A percentile compares a stretch with the other conserved stretches of the same genome.
These are phyloP conservation scores for Orientallactaga sibirica DNA, from an alignment of 2,797 vertebrate species.

Conservation along the genomic window DNA sequence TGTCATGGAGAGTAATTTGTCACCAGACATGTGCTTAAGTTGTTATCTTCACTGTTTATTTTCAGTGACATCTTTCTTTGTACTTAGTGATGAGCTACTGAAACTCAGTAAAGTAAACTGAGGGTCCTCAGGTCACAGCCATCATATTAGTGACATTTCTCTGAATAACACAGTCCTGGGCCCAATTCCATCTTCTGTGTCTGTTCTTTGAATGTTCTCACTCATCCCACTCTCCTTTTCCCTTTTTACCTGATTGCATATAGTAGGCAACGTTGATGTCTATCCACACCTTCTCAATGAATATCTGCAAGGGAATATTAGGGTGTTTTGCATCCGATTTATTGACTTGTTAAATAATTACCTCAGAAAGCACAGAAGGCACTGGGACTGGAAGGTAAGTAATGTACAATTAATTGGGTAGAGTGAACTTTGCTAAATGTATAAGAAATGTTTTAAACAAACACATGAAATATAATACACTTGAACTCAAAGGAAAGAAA, in stretches of 20 bases:
- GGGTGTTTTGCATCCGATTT: neutral
- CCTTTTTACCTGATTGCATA: neutral
- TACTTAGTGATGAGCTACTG: constrained; percentile 37
- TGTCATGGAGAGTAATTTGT: constrained; percentile 58
- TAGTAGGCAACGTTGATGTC: neutral
- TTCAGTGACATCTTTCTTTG: constrained; percentile 30
- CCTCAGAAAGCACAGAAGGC: neutral
- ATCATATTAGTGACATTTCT: neutral
- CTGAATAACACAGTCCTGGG: neutral
- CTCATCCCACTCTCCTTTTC: neutral
- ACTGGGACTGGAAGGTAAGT: neutral
- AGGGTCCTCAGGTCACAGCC: neutral
- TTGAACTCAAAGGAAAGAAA: neutral
- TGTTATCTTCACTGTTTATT: constrained; percentile 63
- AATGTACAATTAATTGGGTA: neutral
- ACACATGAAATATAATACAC: neutral
- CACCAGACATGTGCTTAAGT: constrained; percentile 62
- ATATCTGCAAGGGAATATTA: neutral
- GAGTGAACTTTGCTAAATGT: neutral
- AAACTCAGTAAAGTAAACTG: neutral
- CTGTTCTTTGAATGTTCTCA: neutral
- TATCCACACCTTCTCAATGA: neutral
- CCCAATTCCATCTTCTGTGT: neutral
- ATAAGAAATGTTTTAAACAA: neutral
- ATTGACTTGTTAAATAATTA: neutral